Conservation (phyloP, 2,888 invertebrate genomes). For the Allolobophora icterica region DNA sequence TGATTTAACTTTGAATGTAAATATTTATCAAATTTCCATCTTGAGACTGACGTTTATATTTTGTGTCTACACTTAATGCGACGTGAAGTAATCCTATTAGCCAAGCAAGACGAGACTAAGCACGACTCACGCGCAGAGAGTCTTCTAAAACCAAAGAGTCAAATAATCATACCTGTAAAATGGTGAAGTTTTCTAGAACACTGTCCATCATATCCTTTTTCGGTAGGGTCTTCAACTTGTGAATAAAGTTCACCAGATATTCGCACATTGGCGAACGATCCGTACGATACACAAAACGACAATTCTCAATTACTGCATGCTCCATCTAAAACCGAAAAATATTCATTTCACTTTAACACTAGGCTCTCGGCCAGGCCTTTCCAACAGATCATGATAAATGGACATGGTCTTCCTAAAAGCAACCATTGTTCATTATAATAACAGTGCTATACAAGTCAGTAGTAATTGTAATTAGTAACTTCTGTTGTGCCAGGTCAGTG, state of each 20-base stretch:
- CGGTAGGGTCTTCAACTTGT: conserved; percentile 96
- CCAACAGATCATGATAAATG: neutral
- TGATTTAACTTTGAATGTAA: no score
- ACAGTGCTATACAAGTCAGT: no score
- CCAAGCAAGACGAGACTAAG: no score
- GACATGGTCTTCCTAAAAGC: neutral
- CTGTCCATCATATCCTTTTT: conserved; percentile 99
- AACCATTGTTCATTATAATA: no score
- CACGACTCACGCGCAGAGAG: no score
- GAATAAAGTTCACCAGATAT: conserved; percentile 99
- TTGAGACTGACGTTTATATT: no score
- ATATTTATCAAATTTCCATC: no score
- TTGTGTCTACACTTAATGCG: no score
- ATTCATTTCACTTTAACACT: neutral
- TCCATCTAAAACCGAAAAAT: conserved; percentile 40
- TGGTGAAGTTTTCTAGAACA: conserved; percentile 98
- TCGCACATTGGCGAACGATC: conserved; percentile 99
- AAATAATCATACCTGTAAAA: conserved; percentile 80
- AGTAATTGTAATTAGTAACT: no score
- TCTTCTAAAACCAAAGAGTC: no score
- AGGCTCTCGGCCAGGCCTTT: neutral
- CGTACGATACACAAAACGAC: conserved; percentile 93
- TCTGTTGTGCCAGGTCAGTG: no score
- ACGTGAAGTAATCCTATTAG: no score
- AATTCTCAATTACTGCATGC: conserved; percentile 72